Base-by-base conservation (phyloP, 2,113 vertebrate genomes). In the Leiothrix lutea region DNA sequence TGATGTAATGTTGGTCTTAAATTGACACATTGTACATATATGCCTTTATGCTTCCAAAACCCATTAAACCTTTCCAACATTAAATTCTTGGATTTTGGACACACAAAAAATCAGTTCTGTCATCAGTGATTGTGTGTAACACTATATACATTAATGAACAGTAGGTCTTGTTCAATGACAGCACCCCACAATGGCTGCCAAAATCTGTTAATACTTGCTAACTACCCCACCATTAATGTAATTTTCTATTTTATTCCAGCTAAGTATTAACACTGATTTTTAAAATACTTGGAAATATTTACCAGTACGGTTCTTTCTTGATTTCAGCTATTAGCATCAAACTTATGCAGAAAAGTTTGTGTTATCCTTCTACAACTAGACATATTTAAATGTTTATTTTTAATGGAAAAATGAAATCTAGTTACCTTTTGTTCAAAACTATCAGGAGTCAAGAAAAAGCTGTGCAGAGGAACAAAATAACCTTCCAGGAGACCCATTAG, bases 361-460 rank as follows among this genome's bases (percentile, higher is more conserved):
- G 9, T 24, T 11, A 60, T 42, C n/a, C 14, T 75, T 75, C 25
- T 54, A 60, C 23, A 80, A 56, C 23, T 36, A 47, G 29, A 66
- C 15, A 26, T 45, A 36, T 48, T 80, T 60, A 21, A 21, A 23
- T 17, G 11, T 38, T 80, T 89, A 50, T 42, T 93, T 84, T 88
- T n/a, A 64, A 82, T 20, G 81, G 65, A 58, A 78, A 90, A 88
- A 95, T 11, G 7, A 79, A 88, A 92, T 79, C 35, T 69, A 69
- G 56, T 96, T 98, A 99, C 99, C 99, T 99, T 99, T 97, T 99
- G 99, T 77, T 99, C 99, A 97, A 99, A 99, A 97, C 99, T 99
- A 83, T 99, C 99, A 3, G 99, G 99, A 12, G 99, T 99, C 96
- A 99, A 98, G 97, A 99, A 99, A 94, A 99, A 99, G 98, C 99